A percentile compares a stretch with the other conserved stretches of the same genome.
These are phyloP conservation scores for Pavo muticus DNA, from an alignment of 2,113 vertebrate species.

Conservation along the genomic window DNA sequence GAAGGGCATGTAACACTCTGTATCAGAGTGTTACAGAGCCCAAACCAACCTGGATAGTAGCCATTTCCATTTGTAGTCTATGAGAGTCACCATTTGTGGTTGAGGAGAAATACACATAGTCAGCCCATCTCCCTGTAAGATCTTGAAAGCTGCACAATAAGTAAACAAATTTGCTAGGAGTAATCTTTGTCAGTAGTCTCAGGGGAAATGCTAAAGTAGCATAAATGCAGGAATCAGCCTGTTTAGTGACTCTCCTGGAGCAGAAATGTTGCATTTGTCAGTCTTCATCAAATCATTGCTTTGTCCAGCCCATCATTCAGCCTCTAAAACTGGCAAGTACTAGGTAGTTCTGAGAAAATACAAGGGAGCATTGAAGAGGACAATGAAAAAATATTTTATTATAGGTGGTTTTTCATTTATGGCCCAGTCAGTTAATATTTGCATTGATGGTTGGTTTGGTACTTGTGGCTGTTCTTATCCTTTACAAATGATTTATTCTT, in stretches of 20 bases:
- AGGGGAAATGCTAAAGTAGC: not conserved
- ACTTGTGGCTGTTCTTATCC: not conserved
- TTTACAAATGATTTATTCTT: not conserved
- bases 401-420: not conserved
- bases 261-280: not conserved
- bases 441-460: not conserved
- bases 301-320: not conserved
- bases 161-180: not conserved
- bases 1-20: rapidly evolving
- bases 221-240: not conserved
- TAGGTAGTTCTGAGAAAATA: not conserved
- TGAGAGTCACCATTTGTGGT: not conserved
- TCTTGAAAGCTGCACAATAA: not conserved
- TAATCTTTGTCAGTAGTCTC: not conserved
- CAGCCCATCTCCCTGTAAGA: not conserved
- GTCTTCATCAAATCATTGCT: not conserved
- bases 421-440: not conserved
- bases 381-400: not conserved
- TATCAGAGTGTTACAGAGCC: not conserved
- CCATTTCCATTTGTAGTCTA: not conserved
- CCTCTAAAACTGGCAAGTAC: not conserved
- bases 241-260: not conserved
- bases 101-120: not conserved
- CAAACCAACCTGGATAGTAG: not conserved
- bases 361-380: not conserved